These are phyloP conservation scores for Corvus cornix DNA, from an alignment of 2,113 vertebrate species.

Conservation along the genomic window DNA sequence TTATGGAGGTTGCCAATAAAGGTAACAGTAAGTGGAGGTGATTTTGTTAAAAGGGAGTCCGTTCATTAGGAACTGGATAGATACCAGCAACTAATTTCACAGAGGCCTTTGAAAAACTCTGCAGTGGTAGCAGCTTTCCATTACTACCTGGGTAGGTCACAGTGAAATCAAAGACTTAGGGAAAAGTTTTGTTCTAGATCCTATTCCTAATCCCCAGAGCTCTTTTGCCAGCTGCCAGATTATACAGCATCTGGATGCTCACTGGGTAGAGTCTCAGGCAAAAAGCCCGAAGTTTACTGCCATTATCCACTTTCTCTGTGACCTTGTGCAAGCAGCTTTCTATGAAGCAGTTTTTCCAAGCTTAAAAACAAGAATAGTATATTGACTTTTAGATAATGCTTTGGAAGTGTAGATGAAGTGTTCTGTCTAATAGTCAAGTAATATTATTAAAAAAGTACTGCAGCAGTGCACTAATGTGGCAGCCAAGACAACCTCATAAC, in stretches of 20 bases:
- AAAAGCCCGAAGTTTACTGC: not conserved
- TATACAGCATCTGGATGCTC: not conserved
- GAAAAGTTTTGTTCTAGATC: not conserved
- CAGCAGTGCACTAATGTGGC: not conserved
- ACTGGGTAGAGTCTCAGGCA: not conserved
- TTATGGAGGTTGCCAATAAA: not conserved
- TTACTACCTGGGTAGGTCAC: not conserved
- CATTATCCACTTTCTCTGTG: not conserved
- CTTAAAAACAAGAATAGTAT: not conserved
- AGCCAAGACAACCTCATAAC: not conserved
- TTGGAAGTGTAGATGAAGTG: not conserved
- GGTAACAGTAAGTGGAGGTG: not conserved
- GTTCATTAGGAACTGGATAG: constrained; percentile 16
- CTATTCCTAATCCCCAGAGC: not conserved
- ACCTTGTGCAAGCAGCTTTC: not conserved
- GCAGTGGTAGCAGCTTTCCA: not conserved
- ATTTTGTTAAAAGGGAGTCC: constrained; percentile 21
- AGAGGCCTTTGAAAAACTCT: not conserved
- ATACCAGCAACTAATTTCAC: constrained; percentile 21
- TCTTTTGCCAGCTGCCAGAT: not conserved
- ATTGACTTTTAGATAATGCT: not conserved
- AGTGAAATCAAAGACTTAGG: not conserved
- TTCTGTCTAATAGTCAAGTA: not conserved
- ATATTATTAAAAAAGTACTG: not conserved
- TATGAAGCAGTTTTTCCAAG: not conserved